Evolutionary conservation across 2,113 vertebrate genomes (phyloP).

Genomic region (Tachysurus fulvidraco): DNA sequence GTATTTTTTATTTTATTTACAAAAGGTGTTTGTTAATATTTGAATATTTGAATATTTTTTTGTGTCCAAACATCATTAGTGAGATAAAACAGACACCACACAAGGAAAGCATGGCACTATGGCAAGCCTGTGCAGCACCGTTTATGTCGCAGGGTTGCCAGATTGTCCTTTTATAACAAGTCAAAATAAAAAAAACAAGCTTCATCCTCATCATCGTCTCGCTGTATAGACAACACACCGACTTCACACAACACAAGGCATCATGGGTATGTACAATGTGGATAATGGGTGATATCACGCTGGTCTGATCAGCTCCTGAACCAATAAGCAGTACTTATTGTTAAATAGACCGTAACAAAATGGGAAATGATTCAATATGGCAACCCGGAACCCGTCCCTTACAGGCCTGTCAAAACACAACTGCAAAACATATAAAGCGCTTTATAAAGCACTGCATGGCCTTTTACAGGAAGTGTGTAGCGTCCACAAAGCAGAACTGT

Average conservation of each 20-base stretch:
- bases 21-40: too few species aligned
- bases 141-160: background rate
- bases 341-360: background rate
- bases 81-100: too few species aligned
- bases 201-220: background rate
- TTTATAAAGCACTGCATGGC: background rate
- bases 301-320: background rate
- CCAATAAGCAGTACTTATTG: background rate
- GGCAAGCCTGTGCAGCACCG: background rate
- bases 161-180: background rate
- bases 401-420: conserved; percentile 12
- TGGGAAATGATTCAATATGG: background rate
- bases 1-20: too few species aligned
- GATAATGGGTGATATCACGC: background rate
- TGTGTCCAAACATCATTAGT: too few species aligned
- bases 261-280: background rate
- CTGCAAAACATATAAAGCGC: background rate
- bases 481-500: background rate
- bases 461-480: conserved; percentile 2
- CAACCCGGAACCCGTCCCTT: background rate
- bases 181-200: too few species aligned
- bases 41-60: too few species aligned
- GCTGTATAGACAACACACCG: background rate
- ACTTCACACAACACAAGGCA: background rate
- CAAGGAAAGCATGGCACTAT: background rate